phyloP scores from a whole-genome alignment of 2,113 vertebrate species.

The Desmodus rotundus region DNA sequence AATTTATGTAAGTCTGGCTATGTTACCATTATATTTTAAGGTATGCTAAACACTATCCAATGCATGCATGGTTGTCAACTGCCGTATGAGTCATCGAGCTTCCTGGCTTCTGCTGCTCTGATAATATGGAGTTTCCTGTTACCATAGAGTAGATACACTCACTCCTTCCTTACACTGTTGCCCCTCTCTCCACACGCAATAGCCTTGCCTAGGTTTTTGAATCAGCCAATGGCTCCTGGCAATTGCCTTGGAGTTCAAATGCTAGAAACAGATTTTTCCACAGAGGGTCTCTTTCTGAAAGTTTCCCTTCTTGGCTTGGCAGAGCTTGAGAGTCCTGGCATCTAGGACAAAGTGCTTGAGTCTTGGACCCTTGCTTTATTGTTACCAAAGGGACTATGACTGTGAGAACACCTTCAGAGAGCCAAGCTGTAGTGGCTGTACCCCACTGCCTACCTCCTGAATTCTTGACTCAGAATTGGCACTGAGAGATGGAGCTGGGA shows the following conservation, averaged over 20 bases:
- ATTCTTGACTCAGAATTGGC: not conserved
- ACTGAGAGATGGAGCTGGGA: not conserved
- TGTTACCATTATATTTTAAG: conserved; percentile 47
- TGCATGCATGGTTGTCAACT: conserved; percentile 24
- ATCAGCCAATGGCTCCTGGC: conserved; percentile 1
- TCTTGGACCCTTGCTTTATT: conserved; percentile 58
- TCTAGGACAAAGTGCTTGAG: conserved; percentile 61
- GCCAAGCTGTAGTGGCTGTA: not conserved
- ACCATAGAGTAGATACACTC: not conserved
- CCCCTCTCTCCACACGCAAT: not conserved
- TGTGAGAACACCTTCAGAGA: conserved; percentile 39
- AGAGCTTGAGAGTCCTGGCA: conserved; percentile 49
- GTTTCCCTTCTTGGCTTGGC: conserved; percentile 59
- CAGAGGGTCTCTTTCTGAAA: conserved; percentile 58
- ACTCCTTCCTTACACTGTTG: not conserved
- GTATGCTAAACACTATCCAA: conserved; percentile 15
- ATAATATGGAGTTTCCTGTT: conserved; percentile 5
- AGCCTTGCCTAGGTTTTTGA: conserved; percentile 20
- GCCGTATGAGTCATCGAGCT: not conserved
- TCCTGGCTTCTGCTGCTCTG: conserved; percentile 34
- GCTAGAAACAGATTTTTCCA: conserved; percentile 52
- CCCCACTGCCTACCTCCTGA: not conserved
- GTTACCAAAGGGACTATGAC: conserved; percentile 52
- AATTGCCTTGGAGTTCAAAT: conserved; percentile 47
- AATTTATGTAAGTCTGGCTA: conserved; percentile 23